A percentile compares a stretch with the other conserved stretches of the same genome.
Evolutionary conservation across 2,888 invertebrate genomes (phyloP).

Genomic region (Idaea aversata): DNA sequence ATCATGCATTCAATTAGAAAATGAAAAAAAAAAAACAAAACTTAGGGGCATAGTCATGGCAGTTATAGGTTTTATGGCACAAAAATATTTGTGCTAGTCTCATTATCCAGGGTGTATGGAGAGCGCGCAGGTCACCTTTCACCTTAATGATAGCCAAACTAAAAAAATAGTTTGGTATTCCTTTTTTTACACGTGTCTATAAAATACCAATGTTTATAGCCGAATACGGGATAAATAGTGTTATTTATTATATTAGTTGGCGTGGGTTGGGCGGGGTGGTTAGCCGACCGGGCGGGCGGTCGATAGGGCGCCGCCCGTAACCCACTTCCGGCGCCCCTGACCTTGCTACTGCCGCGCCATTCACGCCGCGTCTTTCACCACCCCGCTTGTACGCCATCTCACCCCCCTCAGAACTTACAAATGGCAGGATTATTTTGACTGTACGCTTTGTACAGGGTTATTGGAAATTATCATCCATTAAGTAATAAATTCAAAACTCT

Average conservation of each 20-base stretch:
- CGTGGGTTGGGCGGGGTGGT: constrained; percentile 11
- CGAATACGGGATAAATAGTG: background rate
- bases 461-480: too few relatives aligned
- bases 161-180: background rate
- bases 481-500: too few relatives aligned
- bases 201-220: background rate
- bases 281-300: constrained; percentile 40
- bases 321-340: constrained; percentile 79
- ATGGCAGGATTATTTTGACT: constrained; percentile 53
- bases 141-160: background rate
- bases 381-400: constrained; percentile 32
- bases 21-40: too few relatives aligned
- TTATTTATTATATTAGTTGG: constrained; percentile 21
- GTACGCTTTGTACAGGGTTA: too few relatives aligned
- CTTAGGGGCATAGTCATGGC: too few relatives aligned
- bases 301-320: constrained; percentile 77
- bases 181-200: background rate
- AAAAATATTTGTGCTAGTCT: too few relatives aligned
- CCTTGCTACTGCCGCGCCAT: constrained; percentile 78
- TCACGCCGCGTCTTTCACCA: constrained; percentile 66
- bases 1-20: too few relatives aligned
- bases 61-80: too few relatives aligned
- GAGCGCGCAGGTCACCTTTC: too few relatives aligned
- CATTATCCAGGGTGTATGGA: too few relatives aligned
- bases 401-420: constrained; percentile 47